Evolutionary conservation across 2,888 invertebrate species (phyloP).

Genomic region (Leptopilina syphax): DNA sequence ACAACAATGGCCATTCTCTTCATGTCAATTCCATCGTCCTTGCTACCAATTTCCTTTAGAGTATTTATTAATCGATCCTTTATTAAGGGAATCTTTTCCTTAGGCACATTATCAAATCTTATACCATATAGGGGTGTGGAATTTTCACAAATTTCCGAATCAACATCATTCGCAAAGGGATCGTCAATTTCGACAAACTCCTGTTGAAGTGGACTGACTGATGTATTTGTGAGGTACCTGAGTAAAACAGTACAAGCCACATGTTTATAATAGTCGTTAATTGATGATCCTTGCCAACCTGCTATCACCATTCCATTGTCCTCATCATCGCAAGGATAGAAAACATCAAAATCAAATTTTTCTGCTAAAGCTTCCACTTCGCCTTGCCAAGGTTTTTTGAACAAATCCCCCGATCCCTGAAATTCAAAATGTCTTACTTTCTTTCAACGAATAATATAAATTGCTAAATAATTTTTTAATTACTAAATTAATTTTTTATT

Average conservation of each 20-base stretch:
- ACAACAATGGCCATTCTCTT: slow-evolving; percentile 86
- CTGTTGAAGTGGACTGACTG: slow-evolving; percentile 90
- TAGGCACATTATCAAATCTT: slow-evolving; percentile 86
- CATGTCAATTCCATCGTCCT: slow-evolving; percentile 82
- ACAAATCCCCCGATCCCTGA: slow-evolving; percentile 79
- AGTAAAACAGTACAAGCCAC: slow-evolving; percentile 84
- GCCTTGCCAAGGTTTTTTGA: slow-evolving; percentile 88
- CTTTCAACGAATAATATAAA: too few relatives aligned
- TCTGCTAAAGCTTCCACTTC: slow-evolving; percentile 82
- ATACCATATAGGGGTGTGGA: slow-evolving; percentile 84
- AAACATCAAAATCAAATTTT: slow-evolving; percentile 79
- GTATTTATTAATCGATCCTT: slow-evolving; percentile 79
- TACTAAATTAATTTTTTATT: too few relatives aligned
- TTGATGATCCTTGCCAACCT: slow-evolving; percentile 89
- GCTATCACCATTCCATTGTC: slow-evolving; percentile 87
- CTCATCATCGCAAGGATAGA: slow-evolving; percentile 91
- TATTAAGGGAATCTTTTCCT: slow-evolving; percentile 82
- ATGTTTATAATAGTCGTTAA: slow-evolving; percentile 80
- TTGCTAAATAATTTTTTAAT: too few relatives aligned
- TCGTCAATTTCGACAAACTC: slow-evolving; percentile 90
- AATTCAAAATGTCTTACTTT: slow-evolving; percentile 44
- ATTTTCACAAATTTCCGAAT: slow-evolving; percentile 85
- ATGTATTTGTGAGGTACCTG: slow-evolving; percentile 91
- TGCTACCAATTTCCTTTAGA: slow-evolving; percentile 77
- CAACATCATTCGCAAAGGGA: slow-evolving; percentile 87